Evolutionary conservation across 2,113 vertebrate genomes (phyloP), one percentile per base, ranked within the genome.

Genomic region (Petromus typicus): DNA sequence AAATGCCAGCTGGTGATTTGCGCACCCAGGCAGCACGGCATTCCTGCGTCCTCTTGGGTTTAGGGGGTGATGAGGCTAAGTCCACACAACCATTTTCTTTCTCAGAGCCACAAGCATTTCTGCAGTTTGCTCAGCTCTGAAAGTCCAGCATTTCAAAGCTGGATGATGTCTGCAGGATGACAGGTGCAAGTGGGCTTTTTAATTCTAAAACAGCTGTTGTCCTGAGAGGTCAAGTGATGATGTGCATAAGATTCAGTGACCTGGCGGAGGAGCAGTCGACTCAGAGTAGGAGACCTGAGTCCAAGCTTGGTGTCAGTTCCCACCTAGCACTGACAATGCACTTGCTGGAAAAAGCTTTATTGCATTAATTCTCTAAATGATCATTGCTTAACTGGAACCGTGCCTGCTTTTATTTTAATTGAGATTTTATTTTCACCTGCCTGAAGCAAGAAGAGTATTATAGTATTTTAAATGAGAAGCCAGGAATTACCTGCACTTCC

Each of bases 351-450:
- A 95, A 95, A 69, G 71, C 90, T 97, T 96, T 96, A 96, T 96
- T 95, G 95, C 95, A 71, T 96, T 96, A 96, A 95, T 98, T 98
- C 96, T 97, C 92, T 23, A 97, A 97, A 97, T 95, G 93, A 97
- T 96, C 93, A 95, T 97, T 97, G 97, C 96, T 97, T 96, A 97
- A 96, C 97, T 96, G 95, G 97, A 98, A 95, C 85, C 84, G 12
- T 90, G 95, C 95, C 93, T 93, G 92, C 90, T 96, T 95, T 97
- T 96, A 96, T 91, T 98, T 98, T 97, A 97, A 97, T 97, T 98
- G 97, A 97, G 97, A 95, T 97, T 98, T 97, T 97, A 96, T 96
- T 97, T 98, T 97, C 1, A 4, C 82, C 93, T 94, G 95, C 97
- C 97, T 96, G 90, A 85, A 96, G 96, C 94, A 96, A 96, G 96